Conservation (phyloP, 2,113 vertebrate genomes). For the Limanda limanda region DNA sequence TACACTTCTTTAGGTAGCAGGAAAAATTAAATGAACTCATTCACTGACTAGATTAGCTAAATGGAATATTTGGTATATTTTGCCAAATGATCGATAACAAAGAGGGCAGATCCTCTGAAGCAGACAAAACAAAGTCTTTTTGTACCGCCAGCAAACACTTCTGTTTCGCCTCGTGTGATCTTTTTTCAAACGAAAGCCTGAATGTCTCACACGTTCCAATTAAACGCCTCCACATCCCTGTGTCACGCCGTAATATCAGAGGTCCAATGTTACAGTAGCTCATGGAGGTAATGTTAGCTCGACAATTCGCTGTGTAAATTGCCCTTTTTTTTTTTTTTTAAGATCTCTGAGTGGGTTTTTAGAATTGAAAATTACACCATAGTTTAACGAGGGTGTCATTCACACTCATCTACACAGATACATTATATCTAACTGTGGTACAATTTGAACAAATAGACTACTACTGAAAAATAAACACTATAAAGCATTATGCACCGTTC, state of each 20-base stretch:
- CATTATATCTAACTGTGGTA: conserved; percentile 67
- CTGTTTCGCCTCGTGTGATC: conserved; percentile 34
- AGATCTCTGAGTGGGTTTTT: conserved; percentile 39
- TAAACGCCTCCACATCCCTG: conserved; percentile 34
- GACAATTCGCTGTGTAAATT: conserved; percentile 9
- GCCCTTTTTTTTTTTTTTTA: conserved; percentile 15
- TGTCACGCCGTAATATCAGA: conserved; percentile 14
- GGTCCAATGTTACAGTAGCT: conserved; percentile 38
- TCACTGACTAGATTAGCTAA: conserved; percentile 48
- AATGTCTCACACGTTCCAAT: conserved; percentile 54
- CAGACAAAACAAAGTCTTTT: conserved; percentile 27
- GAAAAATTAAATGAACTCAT: conserved; percentile 62
- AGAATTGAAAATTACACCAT: conserved; percentile 41
- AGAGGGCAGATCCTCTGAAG: conserved; percentile 25
- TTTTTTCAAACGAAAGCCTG: conserved; percentile 41
- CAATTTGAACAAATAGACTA: conserved; percentile 60
- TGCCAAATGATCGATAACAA: conserved; percentile 40
- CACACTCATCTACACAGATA: conserved; percentile 69
- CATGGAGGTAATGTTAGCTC: conserved; percentile 32
- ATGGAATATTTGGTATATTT: conserved; percentile 52
- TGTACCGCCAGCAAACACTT: conserved; percentile 49
- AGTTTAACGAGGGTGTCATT: conserved; percentile 47
- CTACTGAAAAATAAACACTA: conserved; percentile 70
- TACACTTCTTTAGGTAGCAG: conserved; percentile 63
- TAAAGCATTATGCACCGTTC: conserved; percentile 73